A percentile compares a stretch with the other conserved stretches of the same genome.
Conservation (phyloP, 2,113 vertebrate species). For the Oophaga pumilio region DNA sequence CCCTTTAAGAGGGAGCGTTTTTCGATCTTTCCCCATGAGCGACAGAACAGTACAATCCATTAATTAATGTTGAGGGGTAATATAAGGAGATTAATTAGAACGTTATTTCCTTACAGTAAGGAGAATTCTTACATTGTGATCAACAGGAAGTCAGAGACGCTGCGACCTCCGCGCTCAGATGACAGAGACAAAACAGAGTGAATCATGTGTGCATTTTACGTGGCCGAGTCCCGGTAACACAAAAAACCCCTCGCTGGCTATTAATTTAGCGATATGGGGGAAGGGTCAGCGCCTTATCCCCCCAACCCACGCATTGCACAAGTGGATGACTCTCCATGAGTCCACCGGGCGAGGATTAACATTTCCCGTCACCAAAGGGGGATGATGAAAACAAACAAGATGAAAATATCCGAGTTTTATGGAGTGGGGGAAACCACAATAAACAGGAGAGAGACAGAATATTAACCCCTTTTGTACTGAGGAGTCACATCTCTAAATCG, state of each 20-base stretch:
- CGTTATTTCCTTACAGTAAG: not conserved
- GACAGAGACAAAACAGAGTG: not conserved
- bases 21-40: not conserved
- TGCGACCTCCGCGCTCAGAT: not conserved
- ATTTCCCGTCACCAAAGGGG: not conserved
- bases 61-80: not conserved
- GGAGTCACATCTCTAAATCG: not conserved
- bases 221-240: not conserved
- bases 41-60: not conserved
- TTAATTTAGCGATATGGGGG: not conserved
- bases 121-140: not conserved
- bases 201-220: not conserved
- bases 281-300: not conserved
- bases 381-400: slow-evolving; percentile 11
- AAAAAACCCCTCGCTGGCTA: not conserved
- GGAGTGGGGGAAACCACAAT: not conserved
- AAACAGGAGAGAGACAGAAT: not conserved
- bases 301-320: not conserved
- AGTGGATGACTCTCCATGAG: not conserved
- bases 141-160: not conserved
- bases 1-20: not conserved
- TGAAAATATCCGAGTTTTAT: not conserved
- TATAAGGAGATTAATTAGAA: not conserved
- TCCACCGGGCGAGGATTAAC: not conserved
- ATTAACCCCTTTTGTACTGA: not conserved